Conservation (phyloP, 2,888 invertebrate species). For the Rosalia funebris region DNA sequence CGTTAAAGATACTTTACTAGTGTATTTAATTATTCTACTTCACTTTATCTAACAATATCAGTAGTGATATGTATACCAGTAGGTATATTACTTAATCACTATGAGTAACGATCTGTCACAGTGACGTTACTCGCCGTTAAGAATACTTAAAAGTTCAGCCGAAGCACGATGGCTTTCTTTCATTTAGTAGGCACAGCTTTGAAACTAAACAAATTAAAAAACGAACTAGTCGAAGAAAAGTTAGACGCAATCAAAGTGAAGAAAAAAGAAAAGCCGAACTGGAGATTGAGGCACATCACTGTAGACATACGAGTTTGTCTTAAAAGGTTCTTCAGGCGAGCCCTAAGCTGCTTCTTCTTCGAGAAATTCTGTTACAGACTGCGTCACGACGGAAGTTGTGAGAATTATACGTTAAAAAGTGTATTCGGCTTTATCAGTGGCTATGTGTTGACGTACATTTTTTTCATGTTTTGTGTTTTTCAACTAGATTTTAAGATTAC, state of each 20-base stretch:
- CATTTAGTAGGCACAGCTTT: constrained; percentile 69
- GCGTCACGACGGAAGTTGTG: constrained; percentile 67
- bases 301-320: constrained; percentile 62
- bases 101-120: constrained; percentile 2
- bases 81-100: no score
- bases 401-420: constrained; percentile 73
- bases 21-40: no score
- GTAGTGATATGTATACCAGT: no score
- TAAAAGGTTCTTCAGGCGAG: constrained; percentile 58
- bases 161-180: constrained; percentile 72
- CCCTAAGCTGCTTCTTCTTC: constrained; percentile 54
- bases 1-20: no score
- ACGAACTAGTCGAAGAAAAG: constrained; percentile 69
- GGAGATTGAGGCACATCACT: constrained; percentile 65
- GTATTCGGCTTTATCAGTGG: constrained; percentile 74
- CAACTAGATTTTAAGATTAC: constrained; percentile 72
- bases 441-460: constrained; percentile 71
- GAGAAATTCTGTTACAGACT: constrained; percentile 61
- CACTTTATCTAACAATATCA: no score
- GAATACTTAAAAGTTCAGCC: constrained; percentile 9
- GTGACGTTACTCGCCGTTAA: neutral
- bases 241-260: constrained; percentile 66
- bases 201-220: constrained; percentile 65
- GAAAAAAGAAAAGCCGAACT: constrained; percentile 62
- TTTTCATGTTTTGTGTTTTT: constrained; percentile 75